Evolutionary conservation across 2,888 invertebrate species (phyloP).

Genomic region (Iphiclides podalirius): DNA sequence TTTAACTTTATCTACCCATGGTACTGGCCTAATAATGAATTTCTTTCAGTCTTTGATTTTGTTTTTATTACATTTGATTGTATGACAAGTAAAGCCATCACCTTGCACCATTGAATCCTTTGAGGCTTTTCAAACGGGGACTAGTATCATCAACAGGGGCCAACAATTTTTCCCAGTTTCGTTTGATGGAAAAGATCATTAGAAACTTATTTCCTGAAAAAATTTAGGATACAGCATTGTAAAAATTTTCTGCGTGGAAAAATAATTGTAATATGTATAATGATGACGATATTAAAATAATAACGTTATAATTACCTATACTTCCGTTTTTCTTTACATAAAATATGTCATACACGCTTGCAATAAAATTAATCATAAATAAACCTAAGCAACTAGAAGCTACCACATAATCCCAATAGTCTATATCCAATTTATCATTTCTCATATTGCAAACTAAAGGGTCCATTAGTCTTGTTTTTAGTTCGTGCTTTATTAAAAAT

Average conservation of each 20-base stretch:
- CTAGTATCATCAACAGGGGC: conserved; percentile 5
- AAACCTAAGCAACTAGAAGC: conserved; percentile 45
- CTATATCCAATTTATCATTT: conserved; percentile 37
- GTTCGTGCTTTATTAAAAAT: conserved; percentile 44
- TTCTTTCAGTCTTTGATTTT: too few relatives aligned
- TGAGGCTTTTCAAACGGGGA: conserved; percentile 21
- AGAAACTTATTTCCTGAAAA: conserved; percentile 34
- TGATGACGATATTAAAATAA: not conserved
- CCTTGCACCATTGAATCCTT: conserved; percentile 29
- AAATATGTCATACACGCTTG: conserved; percentile 50
- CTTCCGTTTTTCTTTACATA: conserved; percentile 22
- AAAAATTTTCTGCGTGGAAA: too few relatives aligned
- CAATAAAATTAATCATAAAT: conserved; percentile 47
- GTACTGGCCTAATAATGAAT: too few relatives aligned
- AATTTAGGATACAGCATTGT: not conserved
- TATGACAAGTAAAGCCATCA: not conserved
- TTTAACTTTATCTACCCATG: too few relatives aligned
- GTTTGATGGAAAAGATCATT: conserved; percentile 35
- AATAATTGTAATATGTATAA: conserved; percentile 16
- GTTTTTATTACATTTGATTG: too few relatives aligned
- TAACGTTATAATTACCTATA: conserved; percentile 10
- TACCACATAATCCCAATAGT: conserved; percentile 45
- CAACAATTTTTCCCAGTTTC: conserved; percentile 35
- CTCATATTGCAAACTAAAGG: conserved; percentile 44
- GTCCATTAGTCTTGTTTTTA: conserved; percentile 44